Conservation (phyloP, 2,113 vertebrate species). For the Connochaetes taurinus region DNA sequence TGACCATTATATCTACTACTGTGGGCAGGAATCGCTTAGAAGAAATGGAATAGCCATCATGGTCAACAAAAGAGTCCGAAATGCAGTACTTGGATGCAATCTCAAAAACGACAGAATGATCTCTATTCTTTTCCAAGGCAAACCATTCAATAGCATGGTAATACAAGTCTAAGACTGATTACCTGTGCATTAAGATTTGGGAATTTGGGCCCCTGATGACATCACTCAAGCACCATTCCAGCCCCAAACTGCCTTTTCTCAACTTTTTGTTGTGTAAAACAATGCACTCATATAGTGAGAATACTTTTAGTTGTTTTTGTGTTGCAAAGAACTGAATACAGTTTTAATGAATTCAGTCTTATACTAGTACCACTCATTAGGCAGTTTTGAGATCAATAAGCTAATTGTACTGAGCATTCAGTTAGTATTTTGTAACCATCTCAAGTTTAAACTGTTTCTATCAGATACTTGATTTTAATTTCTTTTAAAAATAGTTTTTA, state of each 20-base stretch:
- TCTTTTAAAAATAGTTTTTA: not conserved
- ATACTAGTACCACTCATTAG: not conserved
- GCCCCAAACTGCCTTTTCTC: not conserved
- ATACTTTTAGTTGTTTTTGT: not conserved
- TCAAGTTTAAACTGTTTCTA: not conserved
- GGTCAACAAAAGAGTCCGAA: no score
- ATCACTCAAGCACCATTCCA: not conserved
- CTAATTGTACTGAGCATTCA: not conserved
- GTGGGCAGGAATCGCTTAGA: no score
- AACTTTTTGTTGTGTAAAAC: not conserved
- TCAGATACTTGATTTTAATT: not conserved
- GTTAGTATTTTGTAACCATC: not conserved
- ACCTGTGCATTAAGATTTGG: not conserved
- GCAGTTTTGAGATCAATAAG: not conserved
- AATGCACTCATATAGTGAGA: not conserved
- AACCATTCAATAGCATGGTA: no score
- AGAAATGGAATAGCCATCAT: no score
- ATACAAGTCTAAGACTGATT: not conserved
- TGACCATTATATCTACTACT: no score
- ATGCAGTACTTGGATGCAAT: no score
- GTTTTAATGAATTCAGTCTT: not conserved
- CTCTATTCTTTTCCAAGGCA: no score
- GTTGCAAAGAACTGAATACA: not conserved
- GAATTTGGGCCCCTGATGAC: not conserved
- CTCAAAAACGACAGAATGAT: no score